Evolutionary conservation across 2,888 invertebrate species (phyloP).

Genomic region (Formica aserva): DNA sequence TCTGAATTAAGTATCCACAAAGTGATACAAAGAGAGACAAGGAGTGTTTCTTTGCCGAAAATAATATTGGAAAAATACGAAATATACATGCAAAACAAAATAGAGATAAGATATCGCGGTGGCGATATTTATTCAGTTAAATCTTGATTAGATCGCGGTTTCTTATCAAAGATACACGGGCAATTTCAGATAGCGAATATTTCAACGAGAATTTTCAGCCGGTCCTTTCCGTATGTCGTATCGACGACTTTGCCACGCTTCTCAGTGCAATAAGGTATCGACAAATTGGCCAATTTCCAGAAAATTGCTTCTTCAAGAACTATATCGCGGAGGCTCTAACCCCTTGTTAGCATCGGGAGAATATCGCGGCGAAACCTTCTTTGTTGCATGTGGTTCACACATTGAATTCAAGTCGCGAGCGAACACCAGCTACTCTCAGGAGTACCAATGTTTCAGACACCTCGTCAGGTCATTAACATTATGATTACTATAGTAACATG

Average conservation of each 20-base stretch:
- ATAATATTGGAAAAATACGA: neutral
- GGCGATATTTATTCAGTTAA: neutral
- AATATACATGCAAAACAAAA: neutral
- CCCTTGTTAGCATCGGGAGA: conserved; percentile 29
- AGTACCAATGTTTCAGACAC: conserved; percentile 35
- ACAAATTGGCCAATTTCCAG: conserved; percentile 47
- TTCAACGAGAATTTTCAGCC: neutral
- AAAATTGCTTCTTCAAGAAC: conserved; percentile 21
- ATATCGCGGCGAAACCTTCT: conserved; percentile 30
- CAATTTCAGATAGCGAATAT: neutral
- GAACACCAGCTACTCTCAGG: conserved; percentile 30
- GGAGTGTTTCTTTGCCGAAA: neutral
- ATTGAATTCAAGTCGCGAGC: conserved; percentile 47
- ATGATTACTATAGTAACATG: conserved; percentile 37
- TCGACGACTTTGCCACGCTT: neutral
- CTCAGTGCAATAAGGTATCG: neutral
- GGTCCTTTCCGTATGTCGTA: neutral
- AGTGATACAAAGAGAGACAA: neutral
- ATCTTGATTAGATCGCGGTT: neutral
- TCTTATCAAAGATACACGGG: neutral
- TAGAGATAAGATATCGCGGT: neutral
- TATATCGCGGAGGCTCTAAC: conserved; percentile 23
- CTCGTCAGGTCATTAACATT: conserved; percentile 42
- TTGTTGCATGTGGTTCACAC: conserved; percentile 48
- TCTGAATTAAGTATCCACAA: neutral